Base-by-base conservation (phyloP, 1,140 invertebrate species). In the Elysia chlorotica region DNA sequence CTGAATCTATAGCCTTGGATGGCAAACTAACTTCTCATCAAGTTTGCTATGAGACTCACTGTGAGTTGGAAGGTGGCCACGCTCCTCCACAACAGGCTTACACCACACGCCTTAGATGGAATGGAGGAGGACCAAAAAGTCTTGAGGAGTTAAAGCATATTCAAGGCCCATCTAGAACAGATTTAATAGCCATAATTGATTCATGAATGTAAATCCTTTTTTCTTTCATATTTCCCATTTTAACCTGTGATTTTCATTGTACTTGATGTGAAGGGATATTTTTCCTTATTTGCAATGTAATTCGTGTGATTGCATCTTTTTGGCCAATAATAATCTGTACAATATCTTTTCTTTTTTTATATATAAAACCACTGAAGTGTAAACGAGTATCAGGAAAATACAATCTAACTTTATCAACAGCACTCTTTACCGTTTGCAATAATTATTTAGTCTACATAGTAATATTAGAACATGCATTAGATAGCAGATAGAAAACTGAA, bases 81-180 rank as follows among this genome's bases (percentile, higher is more conserved):
- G 2, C 6, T 2, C 28, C 25, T 23, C 69, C 59, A 41, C 31
- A 57, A 33, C 30, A 59, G 33, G 21, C 59, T 48, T 71, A 62
- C 59, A 71, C 69, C 3, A 63, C 59, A 4, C n/a, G 69, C 5
- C 17, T 71, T 17, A 63, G 61, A 33, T 71, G 69, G 69, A 28
- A 37, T 3, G 38, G 28, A 17, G 28, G 31, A 2, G 23, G 6
- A 21, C 69, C 69, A 37, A 28, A 31, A 3, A 71, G 57, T n/a
- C 38, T 71, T 30, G 59, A 41, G 14, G 3, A 71, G 37, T 35
- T 71, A n/a, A 38, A 37, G 33, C 6, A 28, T 41, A 30, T 41
- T 5, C 23, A 71, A 48, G 69, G 69, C 2, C 69, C 69, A 5
- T 33, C 38, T 21, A 71, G 37, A 71, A 33, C 21, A 41, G 69